phyloP scores from a whole-genome alignment of 2,797 vertebrate species.

The Falco peregrinus region DNA sequence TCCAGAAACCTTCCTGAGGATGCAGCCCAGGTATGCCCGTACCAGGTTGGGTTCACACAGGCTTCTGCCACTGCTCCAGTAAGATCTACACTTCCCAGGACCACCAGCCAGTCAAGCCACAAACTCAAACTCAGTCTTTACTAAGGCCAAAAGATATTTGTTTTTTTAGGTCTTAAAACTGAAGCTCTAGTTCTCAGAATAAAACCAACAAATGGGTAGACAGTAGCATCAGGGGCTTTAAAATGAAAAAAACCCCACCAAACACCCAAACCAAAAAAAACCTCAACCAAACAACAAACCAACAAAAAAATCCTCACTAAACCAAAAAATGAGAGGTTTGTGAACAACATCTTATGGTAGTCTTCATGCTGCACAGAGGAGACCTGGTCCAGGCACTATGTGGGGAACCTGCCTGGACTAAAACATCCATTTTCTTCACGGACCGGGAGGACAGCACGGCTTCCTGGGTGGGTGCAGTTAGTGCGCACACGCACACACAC shows the following conservation, averaged over 20 bases:
- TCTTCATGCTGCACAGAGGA: not conserved
- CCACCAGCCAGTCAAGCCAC: not conserved
- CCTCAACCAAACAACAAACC: not conserved
- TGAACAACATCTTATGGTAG: not conserved
- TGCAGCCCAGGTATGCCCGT: accelerated
- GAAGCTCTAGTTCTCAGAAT: not conserved
- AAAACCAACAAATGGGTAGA: not conserved
- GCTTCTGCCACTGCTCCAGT: not conserved
- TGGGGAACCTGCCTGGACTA: not conserved
- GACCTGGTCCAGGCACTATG: accelerated
- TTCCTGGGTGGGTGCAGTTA: not conserved
- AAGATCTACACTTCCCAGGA: not conserved
- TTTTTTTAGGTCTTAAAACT: not conserved
- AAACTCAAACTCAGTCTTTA: not conserved
- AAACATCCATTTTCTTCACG: accelerated
- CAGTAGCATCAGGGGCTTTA: not conserved
- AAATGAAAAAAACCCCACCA: not conserved
- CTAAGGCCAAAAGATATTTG: not conserved
- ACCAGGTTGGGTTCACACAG: not conserved
- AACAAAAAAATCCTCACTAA: not conserved
- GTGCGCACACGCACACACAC: not conserved
- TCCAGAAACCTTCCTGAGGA: not conserved
- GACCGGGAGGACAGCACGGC: not conserved
- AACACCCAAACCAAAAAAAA: no score
- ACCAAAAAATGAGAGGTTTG: not conserved